Percentiles rank a stretch among this genome's conserved stretches.
These are phyloP conservation scores for Halisarca cf. caerulea DNA, from an alignment of 37 sponge, comb jelly and placozoan species.

Conservation along the genomic window DNA sequence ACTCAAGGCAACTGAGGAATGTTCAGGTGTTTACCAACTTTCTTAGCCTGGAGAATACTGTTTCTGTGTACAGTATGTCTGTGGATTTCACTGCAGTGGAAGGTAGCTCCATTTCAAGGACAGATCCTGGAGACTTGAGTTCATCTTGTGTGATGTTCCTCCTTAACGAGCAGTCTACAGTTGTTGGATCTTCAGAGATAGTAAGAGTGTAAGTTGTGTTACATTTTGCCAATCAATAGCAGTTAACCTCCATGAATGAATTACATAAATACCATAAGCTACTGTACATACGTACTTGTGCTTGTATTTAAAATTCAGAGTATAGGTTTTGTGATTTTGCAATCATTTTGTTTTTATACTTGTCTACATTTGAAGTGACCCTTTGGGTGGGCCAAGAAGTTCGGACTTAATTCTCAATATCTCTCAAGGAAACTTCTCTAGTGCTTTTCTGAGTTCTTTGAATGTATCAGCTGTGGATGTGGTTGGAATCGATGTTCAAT, in stretches of 20 bases:
- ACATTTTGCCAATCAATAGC: too few species aligned
- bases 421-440: neutral
- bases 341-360: too few species aligned
- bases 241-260: too few species aligned
- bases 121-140: neutral
- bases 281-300: too few species aligned
- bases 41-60: neutral
- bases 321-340: too few species aligned
- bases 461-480: neutral
- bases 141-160: neutral
- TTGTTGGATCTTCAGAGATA: conserved; percentile 15
- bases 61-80: conserved; percentile 11
- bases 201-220: conserved; percentile 2
- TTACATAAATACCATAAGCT: too few species aligned
- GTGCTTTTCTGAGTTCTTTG: neutral
- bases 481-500: neutral
- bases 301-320: too few species aligned
- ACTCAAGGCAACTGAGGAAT: too few species aligned
- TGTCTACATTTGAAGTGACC: conserved; percentile 4
- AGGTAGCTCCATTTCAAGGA: neutral
- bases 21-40: neutral
- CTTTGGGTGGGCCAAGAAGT: neutral
- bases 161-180: neutral
- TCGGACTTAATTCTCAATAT: neutral
- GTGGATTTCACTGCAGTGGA: neutral